Conservation (phyloP, 2,113 vertebrate species). For the Eretmochelys imbricata region DNA sequence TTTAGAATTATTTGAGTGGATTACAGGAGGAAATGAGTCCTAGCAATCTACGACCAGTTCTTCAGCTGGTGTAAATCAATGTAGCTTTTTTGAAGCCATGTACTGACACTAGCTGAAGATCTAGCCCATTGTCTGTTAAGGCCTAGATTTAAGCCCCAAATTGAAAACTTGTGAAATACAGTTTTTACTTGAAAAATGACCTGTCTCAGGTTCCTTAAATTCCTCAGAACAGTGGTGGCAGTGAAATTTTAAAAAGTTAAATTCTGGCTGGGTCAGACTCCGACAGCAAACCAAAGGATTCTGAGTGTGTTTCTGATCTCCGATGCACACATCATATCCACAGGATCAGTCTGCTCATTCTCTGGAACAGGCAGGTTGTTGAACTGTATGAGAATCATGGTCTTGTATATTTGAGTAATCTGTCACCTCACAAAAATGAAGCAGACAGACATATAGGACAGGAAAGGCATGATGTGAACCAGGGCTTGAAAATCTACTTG, state of each 20-base stretch:
- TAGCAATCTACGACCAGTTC: background rate
- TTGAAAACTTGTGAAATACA: background rate
- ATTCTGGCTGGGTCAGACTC: background rate
- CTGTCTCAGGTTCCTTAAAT: background rate
- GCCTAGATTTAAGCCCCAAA: background rate
- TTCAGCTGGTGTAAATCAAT: background rate
- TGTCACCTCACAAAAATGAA: background rate
- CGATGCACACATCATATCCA: rapidly evolving
- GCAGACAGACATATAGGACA: background rate
- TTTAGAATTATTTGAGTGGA: background rate
- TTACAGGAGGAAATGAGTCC: conserved; percentile 11
- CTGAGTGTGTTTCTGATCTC: background rate
- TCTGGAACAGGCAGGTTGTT: conserved; percentile 9
- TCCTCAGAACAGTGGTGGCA: background rate
- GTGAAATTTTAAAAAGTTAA: background rate
- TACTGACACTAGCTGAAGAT: background rate
- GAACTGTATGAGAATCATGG: background rate
- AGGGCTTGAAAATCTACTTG: background rate
- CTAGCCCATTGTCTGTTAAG: background rate
- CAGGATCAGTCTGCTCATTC: background rate
- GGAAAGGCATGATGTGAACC: background rate
- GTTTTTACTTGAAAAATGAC: background rate
- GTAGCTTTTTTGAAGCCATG: background rate
- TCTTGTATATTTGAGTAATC: conserved; percentile 10
- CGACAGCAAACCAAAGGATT: background rate